A percentile compares a stretch with the other conserved stretches of the same genome.
These are phyloP conservation scores for Panthera leo DNA, from an alignment of 2,113 vertebrate genomes.

Conservation along the genomic window DNA sequence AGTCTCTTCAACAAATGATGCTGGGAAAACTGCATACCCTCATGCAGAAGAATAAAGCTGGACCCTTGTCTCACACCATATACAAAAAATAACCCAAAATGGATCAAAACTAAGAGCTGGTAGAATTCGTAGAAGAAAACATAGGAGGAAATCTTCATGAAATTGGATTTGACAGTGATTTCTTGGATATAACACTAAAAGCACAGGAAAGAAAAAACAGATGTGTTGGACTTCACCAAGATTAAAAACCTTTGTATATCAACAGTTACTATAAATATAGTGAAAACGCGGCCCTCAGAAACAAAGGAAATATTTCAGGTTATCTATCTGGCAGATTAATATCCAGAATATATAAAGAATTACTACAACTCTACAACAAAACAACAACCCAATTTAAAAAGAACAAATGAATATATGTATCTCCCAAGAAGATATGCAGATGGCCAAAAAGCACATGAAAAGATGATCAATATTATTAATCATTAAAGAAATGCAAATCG, in stretches of 20 bases:
- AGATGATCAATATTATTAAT: neutral
- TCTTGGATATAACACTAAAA: neutral
- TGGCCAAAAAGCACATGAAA: neutral
- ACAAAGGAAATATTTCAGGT: neutral
- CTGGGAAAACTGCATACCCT: neutral
- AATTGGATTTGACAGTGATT: neutral
- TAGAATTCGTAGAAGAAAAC: neutral
- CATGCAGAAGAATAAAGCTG: neutral
- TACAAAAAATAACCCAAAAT: neutral
- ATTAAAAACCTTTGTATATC: neutral
- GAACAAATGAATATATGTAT: neutral
- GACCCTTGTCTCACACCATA: neutral
- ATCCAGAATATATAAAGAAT: neutral
- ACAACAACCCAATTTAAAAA: neutral
- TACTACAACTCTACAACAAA: neutral
- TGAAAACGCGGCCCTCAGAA: neutral
- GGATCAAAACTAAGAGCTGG: neutral
- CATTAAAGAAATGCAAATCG: neutral
- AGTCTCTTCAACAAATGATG: neutral
- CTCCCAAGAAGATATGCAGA: neutral
- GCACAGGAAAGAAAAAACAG: neutral
- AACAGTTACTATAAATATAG: neutral
- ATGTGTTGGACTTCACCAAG: neutral
- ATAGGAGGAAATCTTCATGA: neutral
- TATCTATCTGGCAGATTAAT: neutral